Evolutionary conservation across 1,140 invertebrate genomes (phyloP).

Genomic region (Hyphantria cunea): DNA sequence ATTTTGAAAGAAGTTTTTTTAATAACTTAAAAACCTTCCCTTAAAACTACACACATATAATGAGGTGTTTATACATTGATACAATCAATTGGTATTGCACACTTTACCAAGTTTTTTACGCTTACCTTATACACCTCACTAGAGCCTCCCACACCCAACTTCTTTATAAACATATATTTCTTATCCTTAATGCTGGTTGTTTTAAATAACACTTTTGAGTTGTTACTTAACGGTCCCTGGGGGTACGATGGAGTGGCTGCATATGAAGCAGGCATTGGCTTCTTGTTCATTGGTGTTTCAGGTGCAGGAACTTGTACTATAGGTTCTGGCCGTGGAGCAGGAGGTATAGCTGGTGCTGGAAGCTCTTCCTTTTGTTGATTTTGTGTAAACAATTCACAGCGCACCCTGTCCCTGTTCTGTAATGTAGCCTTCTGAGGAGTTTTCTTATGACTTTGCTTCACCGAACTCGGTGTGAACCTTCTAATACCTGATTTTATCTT

Average conservation of each 20-base stretch:
- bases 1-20: too few relatives aligned
- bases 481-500: conserved; percentile 70
- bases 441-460: conserved; percentile 57
- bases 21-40: too few relatives aligned
- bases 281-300: conserved; percentile 62
- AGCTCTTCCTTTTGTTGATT: conserved; percentile 40
- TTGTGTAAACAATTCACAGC: conserved; percentile 65
- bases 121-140: conserved; percentile 80
- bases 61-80: too few relatives aligned
- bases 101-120: too few relatives aligned
- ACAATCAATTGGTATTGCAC: too few relatives aligned
- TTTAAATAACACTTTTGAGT: conserved; percentile 69
- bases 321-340: conserved; percentile 3
- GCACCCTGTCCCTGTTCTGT: conserved; percentile 64
- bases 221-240: conserved; percentile 49
- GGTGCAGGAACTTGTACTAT: conserved; percentile 38
- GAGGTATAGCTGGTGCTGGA: conserved; percentile 12
- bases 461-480: conserved; percentile 63
- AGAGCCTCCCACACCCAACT: conserved; percentile 74
- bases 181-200: conserved; percentile 75
- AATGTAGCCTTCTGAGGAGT: conserved; percentile 43
- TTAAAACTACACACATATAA: too few relatives aligned
- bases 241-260: conserved; percentile 67
- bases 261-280: conserved; percentile 53
- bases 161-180: conserved; percentile 76